Conservation (phyloP, 2,888 invertebrate species). For the Halictus ligatus region DNA sequence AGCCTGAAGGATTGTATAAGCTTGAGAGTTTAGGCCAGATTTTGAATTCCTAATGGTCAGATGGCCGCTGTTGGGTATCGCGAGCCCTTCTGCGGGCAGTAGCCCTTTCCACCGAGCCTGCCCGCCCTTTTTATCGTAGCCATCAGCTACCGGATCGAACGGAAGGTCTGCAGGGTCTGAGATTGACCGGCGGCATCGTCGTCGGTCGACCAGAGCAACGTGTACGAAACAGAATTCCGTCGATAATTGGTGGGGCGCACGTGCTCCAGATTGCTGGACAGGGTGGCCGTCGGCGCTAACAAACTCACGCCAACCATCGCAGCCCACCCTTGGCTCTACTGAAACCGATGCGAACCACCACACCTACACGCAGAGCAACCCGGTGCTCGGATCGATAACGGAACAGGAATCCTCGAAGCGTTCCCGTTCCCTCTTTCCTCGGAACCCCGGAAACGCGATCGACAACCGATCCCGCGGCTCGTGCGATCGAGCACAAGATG, state of each 20-base stretch:
- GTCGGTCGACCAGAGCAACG: background rate
- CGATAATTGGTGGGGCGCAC: constrained; percentile 45
- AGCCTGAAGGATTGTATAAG: too few species aligned
- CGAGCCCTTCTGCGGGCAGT: background rate
- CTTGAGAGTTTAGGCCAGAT: too few species aligned
- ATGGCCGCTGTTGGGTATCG: background rate
- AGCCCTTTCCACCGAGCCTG: background rate
- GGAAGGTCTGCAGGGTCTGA: background rate
- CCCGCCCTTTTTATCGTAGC: background rate
- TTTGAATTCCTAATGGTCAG: background rate
- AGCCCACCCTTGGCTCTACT: constrained; percentile 14
- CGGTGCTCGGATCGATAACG: constrained; percentile 62
- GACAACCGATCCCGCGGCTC: background rate
- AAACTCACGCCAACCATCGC: constrained; percentile 37
- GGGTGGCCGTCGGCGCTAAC: constrained; percentile 41
- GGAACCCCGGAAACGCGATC: background rate
- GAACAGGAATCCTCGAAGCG: constrained; percentile 42
- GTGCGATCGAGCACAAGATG: background rate
- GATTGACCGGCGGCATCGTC: background rate
- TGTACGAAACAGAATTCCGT: constrained; percentile 17
- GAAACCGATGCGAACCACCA: constrained; percentile 25
- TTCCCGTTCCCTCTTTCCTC: constrained; percentile 20
- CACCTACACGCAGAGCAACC: constrained; percentile 36
- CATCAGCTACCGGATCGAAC: background rate
- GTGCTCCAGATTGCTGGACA: constrained; percentile 50